These are phyloP conservation scores for Nemotelus nigrinus DNA, from an alignment of 2,888 invertebrate species.

Conservation along the genomic window DNA sequence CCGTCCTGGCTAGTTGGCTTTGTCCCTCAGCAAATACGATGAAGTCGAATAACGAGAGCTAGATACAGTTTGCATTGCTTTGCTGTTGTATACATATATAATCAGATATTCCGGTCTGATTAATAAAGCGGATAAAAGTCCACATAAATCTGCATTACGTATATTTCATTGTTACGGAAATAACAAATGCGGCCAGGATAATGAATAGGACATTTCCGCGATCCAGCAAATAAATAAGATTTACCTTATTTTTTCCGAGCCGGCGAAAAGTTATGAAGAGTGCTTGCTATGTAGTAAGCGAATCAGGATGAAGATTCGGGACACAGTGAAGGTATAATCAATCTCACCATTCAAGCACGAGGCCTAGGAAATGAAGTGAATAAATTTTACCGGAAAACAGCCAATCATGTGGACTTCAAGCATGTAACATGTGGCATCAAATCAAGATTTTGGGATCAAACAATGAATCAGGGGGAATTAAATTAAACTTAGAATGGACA, in stretches of 20 bases:
- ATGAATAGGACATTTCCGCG: too few species aligned
- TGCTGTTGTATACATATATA: background rate
- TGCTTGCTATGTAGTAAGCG: background rate
- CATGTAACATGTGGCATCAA: constrained; percentile 11
- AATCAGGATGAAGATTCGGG: background rate
- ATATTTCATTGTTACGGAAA: too few species aligned
- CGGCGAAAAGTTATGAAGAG: background rate
- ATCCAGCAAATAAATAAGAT: too few species aligned
- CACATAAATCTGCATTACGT: constrained; percentile 9
- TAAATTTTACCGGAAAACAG: constrained; percentile 23
- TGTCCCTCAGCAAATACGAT: too few species aligned
- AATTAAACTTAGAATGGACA: too few species aligned
- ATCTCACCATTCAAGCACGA: background rate
- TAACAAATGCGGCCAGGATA: too few species aligned
- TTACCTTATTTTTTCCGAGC: too few species aligned
- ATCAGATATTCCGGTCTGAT: constrained; percentile 14
- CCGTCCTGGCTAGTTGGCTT: background rate
- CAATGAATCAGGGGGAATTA: too few species aligned
- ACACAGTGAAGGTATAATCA: constrained; percentile 10
- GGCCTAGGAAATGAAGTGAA: too few species aligned
- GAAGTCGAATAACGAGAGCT: too few species aligned
- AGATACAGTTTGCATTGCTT: too few species aligned
- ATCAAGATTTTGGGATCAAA: too few species aligned
- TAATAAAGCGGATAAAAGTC: constrained; percentile 14
- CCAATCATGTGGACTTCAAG: constrained; percentile 25